phyloP scores from a whole-genome alignment of 2,797 vertebrate species.

The Crenichthys baileyi region DNA sequence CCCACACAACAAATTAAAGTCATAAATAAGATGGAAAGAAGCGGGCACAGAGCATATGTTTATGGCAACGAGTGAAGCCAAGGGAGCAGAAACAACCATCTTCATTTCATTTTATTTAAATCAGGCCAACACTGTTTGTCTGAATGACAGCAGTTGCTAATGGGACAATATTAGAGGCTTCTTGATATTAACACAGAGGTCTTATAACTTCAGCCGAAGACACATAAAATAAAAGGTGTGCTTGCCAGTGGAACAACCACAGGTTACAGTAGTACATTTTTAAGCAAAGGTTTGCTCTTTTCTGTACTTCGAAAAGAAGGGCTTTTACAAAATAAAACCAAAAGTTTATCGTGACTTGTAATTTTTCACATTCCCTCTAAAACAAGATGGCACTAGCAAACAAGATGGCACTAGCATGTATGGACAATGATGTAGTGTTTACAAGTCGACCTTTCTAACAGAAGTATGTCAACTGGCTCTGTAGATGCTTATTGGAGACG shows the following conservation, averaged over 20 bases:
- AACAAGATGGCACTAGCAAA: not conserved
- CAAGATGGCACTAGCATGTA: not conserved
- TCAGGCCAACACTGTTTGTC: slow-evolving; percentile 98
- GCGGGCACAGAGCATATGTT: slow-evolving; percentile 99
- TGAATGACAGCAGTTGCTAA: slow-evolving; percentile 99
- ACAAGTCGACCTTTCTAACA: not conserved
- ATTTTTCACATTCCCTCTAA: not conserved
- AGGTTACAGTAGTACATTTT: slow-evolving; percentile 9
- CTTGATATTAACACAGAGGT: slow-evolving; percentile 92
- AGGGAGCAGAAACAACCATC: slow-evolving; percentile 99
- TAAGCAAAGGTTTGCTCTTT: not conserved
- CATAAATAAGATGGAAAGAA: slow-evolving; percentile 99
- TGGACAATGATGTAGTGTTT: not conserved
- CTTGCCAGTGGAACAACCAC: slow-evolving; percentile 24
- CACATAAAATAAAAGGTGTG: slow-evolving; percentile 28
- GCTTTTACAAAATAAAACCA: not conserved
- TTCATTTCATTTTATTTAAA: slow-evolving; percentile 99
- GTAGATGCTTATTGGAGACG: not conserved
- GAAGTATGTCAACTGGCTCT: not conserved
- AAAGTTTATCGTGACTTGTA: not conserved
- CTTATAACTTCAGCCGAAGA: slow-evolving; percentile 83
- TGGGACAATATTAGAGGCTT: slow-evolving; percentile 94
- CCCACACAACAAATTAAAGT: slow-evolving; percentile 99
- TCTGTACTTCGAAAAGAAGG: not conserved
- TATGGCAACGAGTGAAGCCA: slow-evolving; percentile 99